phyloP scores from a whole-genome alignment of 2,888 invertebrate species.

The Mimas tiliae region DNA sequence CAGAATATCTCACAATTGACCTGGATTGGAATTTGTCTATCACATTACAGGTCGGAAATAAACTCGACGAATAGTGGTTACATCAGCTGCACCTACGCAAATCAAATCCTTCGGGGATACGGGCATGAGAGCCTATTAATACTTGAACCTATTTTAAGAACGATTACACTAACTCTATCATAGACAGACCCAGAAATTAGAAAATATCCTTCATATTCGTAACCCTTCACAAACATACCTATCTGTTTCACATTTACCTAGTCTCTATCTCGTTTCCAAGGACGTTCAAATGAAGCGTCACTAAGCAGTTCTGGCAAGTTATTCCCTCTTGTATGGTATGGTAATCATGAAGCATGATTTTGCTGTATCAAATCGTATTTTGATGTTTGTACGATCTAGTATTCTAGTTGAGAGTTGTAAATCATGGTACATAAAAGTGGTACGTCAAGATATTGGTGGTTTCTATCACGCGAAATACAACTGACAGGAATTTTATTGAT shows the following conservation, averaged over 20 bases:
- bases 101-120: no score
- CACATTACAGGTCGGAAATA: no score
- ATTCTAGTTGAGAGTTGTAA: neutral
- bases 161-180: no score
- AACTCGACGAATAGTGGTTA: no score
- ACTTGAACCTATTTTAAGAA: no score
- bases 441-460: neutral
- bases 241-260: neutral
- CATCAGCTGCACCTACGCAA: no score
- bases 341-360: neutral
- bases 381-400: conserved; percentile 5
- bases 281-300: conserved; percentile 3
- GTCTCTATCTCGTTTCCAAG: neutral
- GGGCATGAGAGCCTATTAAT: no score
- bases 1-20: no score
- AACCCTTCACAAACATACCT: neutral
- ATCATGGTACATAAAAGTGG: neutral
- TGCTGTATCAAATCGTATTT: neutral
- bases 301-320: conserved; percentile 4
- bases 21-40: no score
- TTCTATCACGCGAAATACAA: neutral
- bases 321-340: conserved; percentile 1
- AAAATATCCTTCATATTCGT: neutral
- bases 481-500: neutral
- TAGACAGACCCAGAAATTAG: no score